Base-by-base conservation (phyloP, 1,140 invertebrate species). In the Elymnias hypermnestra region DNA sequence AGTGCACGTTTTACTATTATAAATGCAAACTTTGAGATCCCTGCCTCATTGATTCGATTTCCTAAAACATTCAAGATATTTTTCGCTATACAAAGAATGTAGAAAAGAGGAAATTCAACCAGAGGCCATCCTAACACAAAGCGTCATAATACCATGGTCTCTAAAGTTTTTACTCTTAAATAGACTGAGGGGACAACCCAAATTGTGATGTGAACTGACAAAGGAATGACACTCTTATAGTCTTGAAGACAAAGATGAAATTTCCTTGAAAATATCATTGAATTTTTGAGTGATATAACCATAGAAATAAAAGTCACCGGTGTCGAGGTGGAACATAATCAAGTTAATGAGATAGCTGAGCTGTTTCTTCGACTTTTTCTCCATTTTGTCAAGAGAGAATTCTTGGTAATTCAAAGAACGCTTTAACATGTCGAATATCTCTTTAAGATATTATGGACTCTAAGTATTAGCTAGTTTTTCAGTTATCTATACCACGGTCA, bases 401-500 rank as follows among this genome's bases (percentile, higher is more conserved):
- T 28, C 43, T 36, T 36, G 19, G 18, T 14, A 15, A 14, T 5
- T 36, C 18, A 36, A 37, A 35, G 17, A 33, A 45, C 23, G 43
- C 43, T 38, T 45, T 45, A 26, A 19, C 31, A 44, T 37, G 35
- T 45, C 33, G 23, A n/a, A 13, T 35, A 37, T 15, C 29, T 26
- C 31, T 45, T 37, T 45, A 15, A 21, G 4, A 22, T 36, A 45
- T 37, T 45, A 45, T 23, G 29, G 29, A 4, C 6, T 12, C 10
- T 6, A 26, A 31, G 28, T 13, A 22, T 6, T 18, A n/a, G n/a
- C 8, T 10, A 4, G 8, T 8, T 37, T 18, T 21, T 35, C 18
- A 10, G 15, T 33, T n/a, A n/a, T n/a, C n/a, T n/a, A n/a, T n/a
- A n/a, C n/a, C n/a, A n/a, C n/a, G n/a, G n/a, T n/a, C n/a, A n/a